These are phyloP conservation scores for Xenotilapia longispinis DNA, from an alignment of 2,113 vertebrate species.

Conservation along the genomic window DNA sequence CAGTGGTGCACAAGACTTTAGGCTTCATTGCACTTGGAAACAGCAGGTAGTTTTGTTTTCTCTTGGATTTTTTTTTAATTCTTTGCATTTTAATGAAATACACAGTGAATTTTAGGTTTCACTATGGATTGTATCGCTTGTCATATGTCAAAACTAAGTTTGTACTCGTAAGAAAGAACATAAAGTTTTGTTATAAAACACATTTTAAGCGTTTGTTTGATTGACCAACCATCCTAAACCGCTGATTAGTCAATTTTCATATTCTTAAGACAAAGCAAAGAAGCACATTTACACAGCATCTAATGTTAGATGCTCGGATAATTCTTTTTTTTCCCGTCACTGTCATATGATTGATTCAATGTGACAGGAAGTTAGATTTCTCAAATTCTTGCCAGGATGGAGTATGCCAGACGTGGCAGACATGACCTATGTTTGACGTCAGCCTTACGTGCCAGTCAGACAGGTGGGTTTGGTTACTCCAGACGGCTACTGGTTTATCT, in stretches of 20 bases:
- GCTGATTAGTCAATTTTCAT: background rate
- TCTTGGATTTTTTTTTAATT: background rate
- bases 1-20: background rate
- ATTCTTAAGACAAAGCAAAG: background rate
- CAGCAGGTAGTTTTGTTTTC: constrained; percentile 6
- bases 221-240: background rate
- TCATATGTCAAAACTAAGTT: background rate
- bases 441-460: background rate
- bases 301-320: background rate
- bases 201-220: background rate
- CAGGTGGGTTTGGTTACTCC: background rate
- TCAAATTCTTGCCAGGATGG: background rate
- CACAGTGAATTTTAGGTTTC: background rate
- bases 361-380: background rate
- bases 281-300: background rate
- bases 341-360: background rate
- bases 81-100: background rate
- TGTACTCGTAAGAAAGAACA: background rate
- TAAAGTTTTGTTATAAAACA: background rate
- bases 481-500: background rate
- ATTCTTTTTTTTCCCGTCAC: fast-evolving
- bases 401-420: background rate
- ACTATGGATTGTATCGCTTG: background rate
- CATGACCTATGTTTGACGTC: background rate
- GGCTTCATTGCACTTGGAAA: background rate